phyloP scores from a whole-genome alignment of 2,888 invertebrate species.

The Megaustenia siamemsis region DNA sequence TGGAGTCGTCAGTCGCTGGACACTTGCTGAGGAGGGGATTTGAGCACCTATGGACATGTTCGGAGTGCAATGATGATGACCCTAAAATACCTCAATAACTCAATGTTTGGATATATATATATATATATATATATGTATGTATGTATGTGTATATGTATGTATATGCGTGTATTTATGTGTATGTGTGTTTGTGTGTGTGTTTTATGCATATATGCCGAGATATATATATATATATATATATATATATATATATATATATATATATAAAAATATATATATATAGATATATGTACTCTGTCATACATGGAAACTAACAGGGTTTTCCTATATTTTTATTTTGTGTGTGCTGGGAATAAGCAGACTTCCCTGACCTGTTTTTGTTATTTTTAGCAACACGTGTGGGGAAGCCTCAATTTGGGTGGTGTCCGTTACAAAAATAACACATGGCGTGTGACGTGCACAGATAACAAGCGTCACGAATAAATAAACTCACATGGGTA shows the following conservation, averaged over 20 bases:
- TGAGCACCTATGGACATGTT: too few relatives aligned
- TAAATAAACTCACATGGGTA: background rate
- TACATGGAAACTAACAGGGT: background rate
- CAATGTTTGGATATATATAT: too few relatives aligned
- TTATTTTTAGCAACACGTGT: too few relatives aligned
- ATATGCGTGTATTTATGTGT: background rate
- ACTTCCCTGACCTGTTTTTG: background rate
- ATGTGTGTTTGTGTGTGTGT: background rate
- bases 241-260: background rate
- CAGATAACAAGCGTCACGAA: conserved; percentile 7
- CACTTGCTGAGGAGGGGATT: too few relatives aligned
- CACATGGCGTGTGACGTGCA: conserved; percentile 16
- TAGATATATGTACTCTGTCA: too few relatives aligned
- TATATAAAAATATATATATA: too few relatives aligned
- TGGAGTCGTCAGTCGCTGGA: too few relatives aligned
- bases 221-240: background rate
- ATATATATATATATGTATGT: background rate
- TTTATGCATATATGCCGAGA: background rate
- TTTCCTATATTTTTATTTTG: background rate
- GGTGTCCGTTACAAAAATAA: conserved; percentile 18
- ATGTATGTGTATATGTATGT: background rate
- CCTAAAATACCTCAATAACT: too few relatives aligned
- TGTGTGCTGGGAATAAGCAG: background rate
- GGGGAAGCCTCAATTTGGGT: background rate
- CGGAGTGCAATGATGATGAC: too few relatives aligned